Percentiles rank a stretch among this genome's conserved stretches.
Evolutionary conservation across 2,113 vertebrate species (phyloP).

Genomic region (Carassius gibelio): DNA sequence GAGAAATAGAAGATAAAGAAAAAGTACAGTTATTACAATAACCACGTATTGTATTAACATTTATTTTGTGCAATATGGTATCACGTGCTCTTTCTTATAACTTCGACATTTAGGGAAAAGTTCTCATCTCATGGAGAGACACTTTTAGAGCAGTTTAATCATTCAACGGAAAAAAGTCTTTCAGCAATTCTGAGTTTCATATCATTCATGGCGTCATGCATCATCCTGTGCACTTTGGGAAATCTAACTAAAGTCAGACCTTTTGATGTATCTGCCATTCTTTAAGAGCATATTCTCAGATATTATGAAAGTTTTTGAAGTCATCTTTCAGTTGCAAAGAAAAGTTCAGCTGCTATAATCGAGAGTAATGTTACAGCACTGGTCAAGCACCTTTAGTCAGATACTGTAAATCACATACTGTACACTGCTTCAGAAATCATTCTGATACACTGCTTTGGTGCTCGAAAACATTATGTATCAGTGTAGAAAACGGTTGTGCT

Average conservation of each 20-base stretch:
- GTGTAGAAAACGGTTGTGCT: too few relatives aligned
- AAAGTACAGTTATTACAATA: background rate
- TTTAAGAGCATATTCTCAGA: constrained; percentile 21
- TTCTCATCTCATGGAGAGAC: background rate
- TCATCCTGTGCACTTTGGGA: constrained; percentile 15
- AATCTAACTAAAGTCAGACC: constrained; percentile 20
- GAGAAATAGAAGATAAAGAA: background rate
- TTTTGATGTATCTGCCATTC: constrained; percentile 1
- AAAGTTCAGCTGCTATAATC: background rate
- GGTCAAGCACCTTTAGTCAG: background rate
- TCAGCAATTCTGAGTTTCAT: constrained; percentile 11
- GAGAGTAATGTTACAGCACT: background rate
- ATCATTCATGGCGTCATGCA: background rate
- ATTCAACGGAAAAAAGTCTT: background rate
- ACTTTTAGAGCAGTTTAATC: constrained; percentile 26
- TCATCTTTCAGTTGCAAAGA: constrained; percentile 2
- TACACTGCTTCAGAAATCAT: background rate
- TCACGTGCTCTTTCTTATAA: background rate
- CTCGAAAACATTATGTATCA: too few relatives aligned
- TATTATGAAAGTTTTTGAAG: constrained; percentile 3
- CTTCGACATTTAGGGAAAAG: background rate
- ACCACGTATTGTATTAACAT: background rate
- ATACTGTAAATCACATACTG: background rate
- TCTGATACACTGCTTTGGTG: background rate
- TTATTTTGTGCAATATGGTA: background rate